These are phyloP conservation scores for Atlantisia rogersi DNA, from an alignment of 2,113 vertebrate genomes.

Conservation along the genomic window DNA sequence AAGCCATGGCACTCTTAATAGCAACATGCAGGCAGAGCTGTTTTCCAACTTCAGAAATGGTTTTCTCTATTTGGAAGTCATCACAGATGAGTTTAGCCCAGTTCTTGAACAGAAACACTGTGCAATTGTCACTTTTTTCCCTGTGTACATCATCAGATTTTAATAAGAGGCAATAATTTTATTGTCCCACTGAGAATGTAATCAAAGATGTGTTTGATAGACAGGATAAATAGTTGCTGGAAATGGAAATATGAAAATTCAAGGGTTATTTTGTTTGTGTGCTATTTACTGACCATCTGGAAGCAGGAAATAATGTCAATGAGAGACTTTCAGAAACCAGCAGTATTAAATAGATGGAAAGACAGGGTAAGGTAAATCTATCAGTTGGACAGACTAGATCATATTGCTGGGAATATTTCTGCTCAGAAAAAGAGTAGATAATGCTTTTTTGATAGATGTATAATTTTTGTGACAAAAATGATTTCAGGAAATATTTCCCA, in stretches of 20 bases:
- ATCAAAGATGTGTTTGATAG: neutral
- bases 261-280: neutral
- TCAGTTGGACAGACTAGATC: neutral
- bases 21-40: neutral
- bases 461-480: neutral
- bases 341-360: neutral
- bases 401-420: neutral
- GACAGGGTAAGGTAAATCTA: neutral
- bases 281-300: slow-evolving; percentile 5
- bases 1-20: neutral
- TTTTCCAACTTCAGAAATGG: neutral
- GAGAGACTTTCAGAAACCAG: neutral
- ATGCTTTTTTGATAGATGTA: neutral
- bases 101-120: neutral
- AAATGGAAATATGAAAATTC: neutral
- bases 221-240: neutral
- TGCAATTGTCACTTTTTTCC: neutral
- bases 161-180: neutral
- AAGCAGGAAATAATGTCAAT: neutral
- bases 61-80: neutral
- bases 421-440: neutral
- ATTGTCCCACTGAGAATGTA: neutral
- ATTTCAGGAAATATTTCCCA: neutral
- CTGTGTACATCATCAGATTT: neutral
- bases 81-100: neutral